A percentile compares a stretch with the other conserved stretches of the same genome.
phyloP scores from a whole-genome alignment of 2,888 invertebrate species.

The Periphyllus acericola region DNA sequence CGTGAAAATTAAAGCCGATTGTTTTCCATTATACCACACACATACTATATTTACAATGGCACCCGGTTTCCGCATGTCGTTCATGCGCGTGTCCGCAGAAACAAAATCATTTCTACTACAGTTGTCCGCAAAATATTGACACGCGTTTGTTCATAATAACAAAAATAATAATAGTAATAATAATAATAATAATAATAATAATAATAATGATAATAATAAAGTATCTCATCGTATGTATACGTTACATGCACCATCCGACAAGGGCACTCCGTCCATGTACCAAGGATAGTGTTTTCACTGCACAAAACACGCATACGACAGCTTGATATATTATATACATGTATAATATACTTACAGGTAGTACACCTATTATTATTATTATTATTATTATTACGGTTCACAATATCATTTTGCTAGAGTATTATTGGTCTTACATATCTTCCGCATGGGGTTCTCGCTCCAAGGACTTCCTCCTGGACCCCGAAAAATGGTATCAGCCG shows the following conservation, averaged over 20 bases:
- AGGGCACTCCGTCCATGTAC: constrained; percentile 23
- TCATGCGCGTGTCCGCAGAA: constrained; percentile 8
- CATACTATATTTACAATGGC: constrained; percentile 7
- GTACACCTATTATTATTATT: neutral
- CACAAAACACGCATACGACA: constrained; percentile 7
- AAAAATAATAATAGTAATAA: neutral
- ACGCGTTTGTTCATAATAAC: constrained; percentile 14
- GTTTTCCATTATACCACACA: constrained; percentile 8
- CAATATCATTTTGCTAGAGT: neutral
- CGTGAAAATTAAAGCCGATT: constrained; percentile 30
- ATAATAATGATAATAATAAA: neutral
- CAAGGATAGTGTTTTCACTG: constrained; percentile 43
- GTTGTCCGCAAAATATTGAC: constrained; percentile 40
- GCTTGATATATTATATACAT: neutral
- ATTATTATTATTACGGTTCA: neutral
- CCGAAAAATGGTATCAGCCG: neutral
- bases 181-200: neutral
- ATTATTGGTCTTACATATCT: neutral
- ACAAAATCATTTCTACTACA: constrained; percentile 1
- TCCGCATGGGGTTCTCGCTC: neutral
- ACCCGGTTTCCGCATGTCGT: constrained; percentile 42
- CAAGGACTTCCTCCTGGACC: constrained; percentile 1
- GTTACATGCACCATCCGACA: constrained; percentile 16
- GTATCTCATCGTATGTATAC: neutral
- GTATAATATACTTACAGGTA: neutral